Evolutionary conservation across 2,888 invertebrate species (phyloP), one percentile per base, ranked within the genome.

Genomic region (Rhagophthalmus giganteus): DNA sequence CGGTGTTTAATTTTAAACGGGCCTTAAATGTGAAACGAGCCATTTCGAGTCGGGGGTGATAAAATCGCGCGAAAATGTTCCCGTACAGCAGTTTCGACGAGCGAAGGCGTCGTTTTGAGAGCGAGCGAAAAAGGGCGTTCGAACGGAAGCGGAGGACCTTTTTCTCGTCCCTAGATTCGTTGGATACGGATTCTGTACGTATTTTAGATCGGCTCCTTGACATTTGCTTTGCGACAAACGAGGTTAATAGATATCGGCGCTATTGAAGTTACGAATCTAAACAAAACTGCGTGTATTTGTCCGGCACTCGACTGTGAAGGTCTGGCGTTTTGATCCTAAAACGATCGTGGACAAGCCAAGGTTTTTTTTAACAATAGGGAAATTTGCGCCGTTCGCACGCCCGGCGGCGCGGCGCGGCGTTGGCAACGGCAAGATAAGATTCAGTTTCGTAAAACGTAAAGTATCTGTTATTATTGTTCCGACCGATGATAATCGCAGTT

Each of bases 111-210:
- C 10, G 8, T 7, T 30, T 44, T 14, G 51, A 40, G 14, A 30
- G 24, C 13, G 51, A 33, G 15, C 15, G 34, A 13, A 46, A 31
- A 16, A 34, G 13, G 8, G 20, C 40, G 4, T 46, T 51, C 12
- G 51, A 51, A 3, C 33, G 45, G 1, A 33, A 34, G 10, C 15
- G 31, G 12, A 51, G 25, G 27, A 35, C 45, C 5, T 25, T 51
- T 15, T 51, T 51, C 31, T 45, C 51, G 3, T 51, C 51, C 2
- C 40, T 51, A 12, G 51, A 51, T 26, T 51, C 51, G 2, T 30
- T 51, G 5, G 51, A 51, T 34, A 40, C 40, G 20, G 51, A 51
- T 46, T 24, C 9, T 24, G 51, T 51, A 51, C 12, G 45, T 51
- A 45, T 37, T 15, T 2, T 14, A n/a, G n/a, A 16, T 31, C 39